Conservation (phyloP, 2,113 vertebrate species). For the Oryzias woworae region DNA sequence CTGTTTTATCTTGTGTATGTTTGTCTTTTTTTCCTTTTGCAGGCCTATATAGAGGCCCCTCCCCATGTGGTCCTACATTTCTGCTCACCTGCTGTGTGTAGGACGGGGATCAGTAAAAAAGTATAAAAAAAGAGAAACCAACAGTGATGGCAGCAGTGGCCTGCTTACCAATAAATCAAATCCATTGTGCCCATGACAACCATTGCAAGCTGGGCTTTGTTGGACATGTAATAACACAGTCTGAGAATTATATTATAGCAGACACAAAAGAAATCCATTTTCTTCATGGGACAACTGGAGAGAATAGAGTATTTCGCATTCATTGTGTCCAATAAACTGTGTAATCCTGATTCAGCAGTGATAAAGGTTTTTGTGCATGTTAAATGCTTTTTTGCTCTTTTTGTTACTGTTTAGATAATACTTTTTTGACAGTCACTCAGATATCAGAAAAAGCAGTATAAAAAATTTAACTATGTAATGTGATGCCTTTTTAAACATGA, state of each 20-base stretch:
- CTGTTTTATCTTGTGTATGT: no score
- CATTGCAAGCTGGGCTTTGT: constrained; percentile 24
- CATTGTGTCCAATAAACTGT: constrained; percentile 17
- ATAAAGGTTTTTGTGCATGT: constrained; percentile 27
- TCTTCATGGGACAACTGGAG: constrained; percentile 24
- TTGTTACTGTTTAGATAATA: not conserved
- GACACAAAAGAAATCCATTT: constrained; percentile 54
- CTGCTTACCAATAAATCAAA: constrained; percentile 22
- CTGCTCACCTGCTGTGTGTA: constrained; percentile 12
- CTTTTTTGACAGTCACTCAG: no score
- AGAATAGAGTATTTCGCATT: constrained; percentile 26
- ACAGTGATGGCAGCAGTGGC: constrained; percentile 4
- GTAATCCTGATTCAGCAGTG: constrained; percentile 26
- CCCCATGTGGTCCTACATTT: constrained; percentile 4
- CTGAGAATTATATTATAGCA: constrained; percentile 27
- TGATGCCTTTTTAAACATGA: no score
- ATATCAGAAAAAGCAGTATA: no score
- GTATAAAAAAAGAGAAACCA: not conserved
- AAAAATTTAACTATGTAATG: no score
- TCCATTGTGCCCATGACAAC: constrained; percentile 58
- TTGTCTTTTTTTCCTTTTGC: constrained; percentile 6
- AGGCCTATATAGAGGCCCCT: constrained; percentile 4
- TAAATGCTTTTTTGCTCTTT: constrained; percentile 4
- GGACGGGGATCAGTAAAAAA: not conserved
- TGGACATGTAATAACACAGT: constrained; percentile 40